phyloP scores from a whole-genome alignment of 2,888 invertebrate species.

The Poecilus cupreus region DNA sequence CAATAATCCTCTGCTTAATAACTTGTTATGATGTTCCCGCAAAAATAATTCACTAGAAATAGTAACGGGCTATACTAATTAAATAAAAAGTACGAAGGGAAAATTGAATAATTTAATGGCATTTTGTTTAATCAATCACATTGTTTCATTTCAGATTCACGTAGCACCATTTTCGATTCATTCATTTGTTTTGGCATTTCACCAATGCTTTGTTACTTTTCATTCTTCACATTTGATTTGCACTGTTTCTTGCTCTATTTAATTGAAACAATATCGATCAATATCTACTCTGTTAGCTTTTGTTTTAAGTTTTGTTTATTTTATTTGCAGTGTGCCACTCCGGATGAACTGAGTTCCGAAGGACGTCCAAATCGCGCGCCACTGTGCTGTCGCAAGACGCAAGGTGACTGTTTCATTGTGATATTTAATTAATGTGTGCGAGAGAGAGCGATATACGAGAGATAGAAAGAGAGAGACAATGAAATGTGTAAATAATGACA shows the following conservation, averaged over 20 bases:
- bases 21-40: too few relatives aligned
- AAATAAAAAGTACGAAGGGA: not conserved
- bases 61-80: too few relatives aligned
- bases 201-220: constrained; percentile 16
- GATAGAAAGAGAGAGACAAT: constrained; percentile 7
- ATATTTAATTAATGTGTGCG: constrained; percentile 56
- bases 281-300: constrained; percentile 29
- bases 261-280: constrained; percentile 25
- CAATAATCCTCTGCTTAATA: too few relatives aligned
- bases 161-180: constrained; percentile 12
- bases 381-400: constrained; percentile 48
- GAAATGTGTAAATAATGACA: constrained; percentile 50
- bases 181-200: constrained; percentile 19
- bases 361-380: constrained; percentile 44
- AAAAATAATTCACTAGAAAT: too few relatives aligned
- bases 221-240: constrained; percentile 23
- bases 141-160: not conserved
- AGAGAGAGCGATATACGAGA: constrained; percentile 27
- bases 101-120: too few relatives aligned
- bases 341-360: constrained; percentile 56
- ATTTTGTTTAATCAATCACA: not conserved
- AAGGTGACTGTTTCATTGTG: constrained; percentile 58
- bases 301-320: constrained; percentile 55
- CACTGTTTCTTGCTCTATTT: constrained; percentile 24
- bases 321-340: constrained; percentile 57